Percentiles rank a stretch among this genome's conserved stretches.
phyloP scores from a whole-genome alignment of 2,888 invertebrate genomes.

The Homarus gammarus region DNA sequence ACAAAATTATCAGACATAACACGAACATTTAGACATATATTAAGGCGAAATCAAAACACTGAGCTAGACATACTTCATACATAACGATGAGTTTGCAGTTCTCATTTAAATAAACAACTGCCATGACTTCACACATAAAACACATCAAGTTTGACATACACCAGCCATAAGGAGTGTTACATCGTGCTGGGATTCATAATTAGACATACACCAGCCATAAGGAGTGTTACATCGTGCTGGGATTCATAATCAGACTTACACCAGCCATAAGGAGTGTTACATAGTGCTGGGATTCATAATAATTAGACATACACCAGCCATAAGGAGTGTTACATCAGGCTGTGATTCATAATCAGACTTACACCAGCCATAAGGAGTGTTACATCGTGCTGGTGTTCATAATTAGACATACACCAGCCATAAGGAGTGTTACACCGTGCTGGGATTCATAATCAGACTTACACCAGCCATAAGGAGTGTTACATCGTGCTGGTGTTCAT shows the following conservation, averaged over 20 bases:
- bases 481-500: slow-evolving; percentile 19
- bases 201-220: slow-evolving; percentile 8
- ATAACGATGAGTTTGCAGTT: too few relatives aligned
- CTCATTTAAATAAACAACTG: too few relatives aligned
- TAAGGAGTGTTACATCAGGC: too few relatives aligned
- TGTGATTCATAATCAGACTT: too few relatives aligned
- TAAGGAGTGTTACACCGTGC: not conserved
- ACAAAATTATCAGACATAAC: too few relatives aligned
- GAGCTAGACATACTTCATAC: too few relatives aligned
- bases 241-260: slow-evolving; percentile 4
- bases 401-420: slow-evolving; percentile 32
- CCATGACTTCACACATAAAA: not conserved
- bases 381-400: too few relatives aligned
- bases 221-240: slow-evolving; percentile 40
- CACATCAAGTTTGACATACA: too few relatives aligned
- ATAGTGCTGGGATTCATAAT: not conserved
- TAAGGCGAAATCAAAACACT: too few relatives aligned
- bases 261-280: slow-evolving; percentile 18
- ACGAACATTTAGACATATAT: too few relatives aligned
- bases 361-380: too few relatives aligned
- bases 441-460: not conserved
- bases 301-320: not conserved
- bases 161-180: slow-evolving; percentile 17
- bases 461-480: slow-evolving; percentile 14
- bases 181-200: slow-evolving; percentile 16